These are phyloP conservation scores for Drosophila seguyi DNA, from an alignment of 1,140 invertebrate species.

Conservation along the genomic window DNA sequence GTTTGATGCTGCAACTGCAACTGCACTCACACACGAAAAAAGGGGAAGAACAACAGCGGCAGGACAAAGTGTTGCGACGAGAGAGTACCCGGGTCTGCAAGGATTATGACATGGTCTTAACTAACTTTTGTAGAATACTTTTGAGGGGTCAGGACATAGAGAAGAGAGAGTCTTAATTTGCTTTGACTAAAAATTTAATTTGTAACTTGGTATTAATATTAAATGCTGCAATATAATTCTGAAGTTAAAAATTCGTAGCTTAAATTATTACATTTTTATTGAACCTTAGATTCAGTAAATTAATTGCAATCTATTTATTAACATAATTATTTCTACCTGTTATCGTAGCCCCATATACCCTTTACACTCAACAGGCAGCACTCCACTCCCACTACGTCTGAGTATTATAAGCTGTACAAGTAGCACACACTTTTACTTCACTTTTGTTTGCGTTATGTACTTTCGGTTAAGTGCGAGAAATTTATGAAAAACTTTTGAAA, in stretches of 20 bases:
- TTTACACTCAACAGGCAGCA: background rate
- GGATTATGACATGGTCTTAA: background rate
- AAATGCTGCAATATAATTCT: too few relatives aligned
- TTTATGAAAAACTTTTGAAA: slow-evolving; percentile 79
- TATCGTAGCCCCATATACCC: background rate
- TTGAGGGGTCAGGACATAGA: too few relatives aligned
- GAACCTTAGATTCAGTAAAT: background rate
- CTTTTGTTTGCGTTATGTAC: slow-evolving; percentile 51
- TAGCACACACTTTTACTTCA: slow-evolving; percentile 73
- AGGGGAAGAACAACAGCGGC: background rate
- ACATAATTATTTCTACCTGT: background rate
- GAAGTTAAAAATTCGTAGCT: too few relatives aligned
- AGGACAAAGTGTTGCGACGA: background rate
- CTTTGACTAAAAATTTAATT: too few relatives aligned
- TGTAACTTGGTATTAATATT: too few relatives aligned
- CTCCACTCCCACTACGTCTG: slow-evolving; percentile 18
- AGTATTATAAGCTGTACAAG: slow-evolving; percentile 66
- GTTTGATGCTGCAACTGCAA: slow-evolving; percentile 54
- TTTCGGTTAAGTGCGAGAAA: slow-evolving; percentile 71
- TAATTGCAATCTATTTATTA: background rate
- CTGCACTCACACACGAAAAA: slow-evolving; percentile 26
- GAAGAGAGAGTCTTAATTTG: background rate
- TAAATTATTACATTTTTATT: too few relatives aligned
- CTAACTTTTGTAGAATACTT: background rate
- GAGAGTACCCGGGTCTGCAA: background rate